Evolutionary conservation across 92 coral and sea anemone genomes (phyloP), one percentile per base, ranked within the genome.

Genomic region (Galaxea fascicularis): DNA sequence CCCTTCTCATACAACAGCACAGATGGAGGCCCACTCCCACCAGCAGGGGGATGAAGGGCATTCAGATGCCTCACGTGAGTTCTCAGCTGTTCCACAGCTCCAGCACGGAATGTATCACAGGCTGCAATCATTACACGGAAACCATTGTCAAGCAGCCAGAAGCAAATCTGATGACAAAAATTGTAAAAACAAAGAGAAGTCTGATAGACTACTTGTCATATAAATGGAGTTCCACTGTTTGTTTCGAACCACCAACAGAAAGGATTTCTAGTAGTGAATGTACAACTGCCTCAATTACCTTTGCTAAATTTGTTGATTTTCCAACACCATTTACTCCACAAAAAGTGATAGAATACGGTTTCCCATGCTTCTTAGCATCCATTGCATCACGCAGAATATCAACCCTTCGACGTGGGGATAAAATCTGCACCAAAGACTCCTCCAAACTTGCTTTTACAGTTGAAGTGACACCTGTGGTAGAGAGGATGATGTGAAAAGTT

Each of bases 91-190:
- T 96, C 99, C 62, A 96, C 99, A 0, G 99, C 99, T 64, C 99
- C 99, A 65, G 99, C 99, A 73, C 99, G 99, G 70, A 96, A 96
- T 8, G 99, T 96, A 75, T 96, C 99, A 82, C 99, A 95, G 0
- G 99, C 99, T 18, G 99, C 99, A 78, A 96, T 96, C 99, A 96
- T 94, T 57, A 96, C 99, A 49, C 99, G 98, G 88, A 96, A 95
- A 28, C 90, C 89, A 72, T 96, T 96, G 80, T 94, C 99, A 86
- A 96, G 89, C 82, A 96, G 85, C 99, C 99, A 96, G 76, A 96
- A 96, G 78, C 99, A 96, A 64, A 96, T 92, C 99, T 96, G 82
- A 15, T 29, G 28, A 35, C 41, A 35, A 1, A 49, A 49, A 49
- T 10, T 10, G 8, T 5, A 0, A 49, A 49, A 49, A 49, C 14